These are phyloP conservation scores for Osmerus mordax DNA, from an alignment of 2,113 vertebrate genomes.

Conservation along the genomic window DNA sequence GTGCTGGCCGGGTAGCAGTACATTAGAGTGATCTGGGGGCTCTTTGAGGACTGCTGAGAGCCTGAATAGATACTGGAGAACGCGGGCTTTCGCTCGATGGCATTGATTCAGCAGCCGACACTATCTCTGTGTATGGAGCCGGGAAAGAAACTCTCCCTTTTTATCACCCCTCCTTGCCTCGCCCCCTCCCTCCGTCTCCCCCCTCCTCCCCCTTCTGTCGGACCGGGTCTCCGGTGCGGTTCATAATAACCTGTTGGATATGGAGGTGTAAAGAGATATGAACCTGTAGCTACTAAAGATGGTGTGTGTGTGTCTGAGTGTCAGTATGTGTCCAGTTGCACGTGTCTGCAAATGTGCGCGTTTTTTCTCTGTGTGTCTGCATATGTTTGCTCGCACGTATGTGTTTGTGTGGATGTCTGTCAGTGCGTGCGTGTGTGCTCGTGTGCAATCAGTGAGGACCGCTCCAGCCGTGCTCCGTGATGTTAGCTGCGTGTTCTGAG, in stretches of 20 bases:
- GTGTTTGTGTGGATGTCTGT: no score
- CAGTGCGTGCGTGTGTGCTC: no score
- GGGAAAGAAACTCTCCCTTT: not conserved
- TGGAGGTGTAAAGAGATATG: no score
- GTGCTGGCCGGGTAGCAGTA: constrained; percentile 46
- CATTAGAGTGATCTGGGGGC: constrained; percentile 54
- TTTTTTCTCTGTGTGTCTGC: no score
- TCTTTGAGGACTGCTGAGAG: constrained; percentile 52
- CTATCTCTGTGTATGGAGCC: constrained; percentile 48
- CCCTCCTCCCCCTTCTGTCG: not conserved
- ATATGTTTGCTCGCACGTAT: no score
- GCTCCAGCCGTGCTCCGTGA: constrained; percentile 17
- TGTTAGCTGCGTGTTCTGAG: constrained; percentile 21
- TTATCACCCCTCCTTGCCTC: not conserved
- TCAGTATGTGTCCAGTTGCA: no score
- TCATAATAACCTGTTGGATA: not conserved
- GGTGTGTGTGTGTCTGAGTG: no score
- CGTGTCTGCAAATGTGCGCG: no score
- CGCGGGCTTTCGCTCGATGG: constrained; percentile 55
- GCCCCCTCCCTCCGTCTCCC: not conserved
- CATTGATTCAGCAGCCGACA: constrained; percentile 60
- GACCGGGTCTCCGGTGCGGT: not conserved
- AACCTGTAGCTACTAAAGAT: no score
- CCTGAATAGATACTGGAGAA: constrained; percentile 43
- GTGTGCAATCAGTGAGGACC: constrained; percentile 4